phyloP scores from a whole-genome alignment of 2,888 invertebrate species.

The Heteromurus nitidus region DNA sequence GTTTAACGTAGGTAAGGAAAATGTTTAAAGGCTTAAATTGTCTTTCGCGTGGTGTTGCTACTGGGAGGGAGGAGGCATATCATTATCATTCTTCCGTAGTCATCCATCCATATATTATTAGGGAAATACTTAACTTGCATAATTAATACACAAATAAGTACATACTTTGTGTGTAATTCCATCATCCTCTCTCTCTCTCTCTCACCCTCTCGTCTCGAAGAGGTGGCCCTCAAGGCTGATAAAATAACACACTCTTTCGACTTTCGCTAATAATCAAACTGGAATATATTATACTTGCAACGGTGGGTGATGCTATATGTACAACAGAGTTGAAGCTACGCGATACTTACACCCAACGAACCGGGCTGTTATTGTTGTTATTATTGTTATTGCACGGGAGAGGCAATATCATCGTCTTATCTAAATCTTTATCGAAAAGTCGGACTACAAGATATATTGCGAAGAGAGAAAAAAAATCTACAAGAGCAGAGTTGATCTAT shows the following conservation, averaged over 20 bases:
- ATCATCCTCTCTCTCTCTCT: constrained; percentile 8
- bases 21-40: constrained; percentile 40
- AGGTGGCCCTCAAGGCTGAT: constrained; percentile 50
- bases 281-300: constrained; percentile 29
- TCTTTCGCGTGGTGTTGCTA: constrained; percentile 60
- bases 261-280: constrained; percentile 50
- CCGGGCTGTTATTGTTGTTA: constrained; percentile 52
- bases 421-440: constrained; percentile 48
- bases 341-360: constrained; percentile 14
- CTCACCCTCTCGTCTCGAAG: too few relatives aligned
- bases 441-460: neutral
- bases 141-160: constrained; percentile 58
- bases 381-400: constrained; percentile 53
- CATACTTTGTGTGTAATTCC: constrained; percentile 23
- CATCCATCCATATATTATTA: constrained; percentile 44
- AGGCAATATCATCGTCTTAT: constrained; percentile 44
- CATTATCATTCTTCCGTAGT: constrained; percentile 28
- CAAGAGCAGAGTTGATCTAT: constrained; percentile 2
- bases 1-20: neutral
- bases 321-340: neutral
- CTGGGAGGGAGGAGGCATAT: constrained; percentile 56
- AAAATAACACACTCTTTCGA: constrained; percentile 15
- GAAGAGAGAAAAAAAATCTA: too few relatives aligned
- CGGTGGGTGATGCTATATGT: constrained; percentile 34
- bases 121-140: constrained; percentile 46